A percentile compares a stretch with the other conserved stretches of the same genome.
These are phyloP conservation scores for Hirundo rustica DNA, from an alignment of 2,797 vertebrate species.

Conservation along the genomic window DNA sequence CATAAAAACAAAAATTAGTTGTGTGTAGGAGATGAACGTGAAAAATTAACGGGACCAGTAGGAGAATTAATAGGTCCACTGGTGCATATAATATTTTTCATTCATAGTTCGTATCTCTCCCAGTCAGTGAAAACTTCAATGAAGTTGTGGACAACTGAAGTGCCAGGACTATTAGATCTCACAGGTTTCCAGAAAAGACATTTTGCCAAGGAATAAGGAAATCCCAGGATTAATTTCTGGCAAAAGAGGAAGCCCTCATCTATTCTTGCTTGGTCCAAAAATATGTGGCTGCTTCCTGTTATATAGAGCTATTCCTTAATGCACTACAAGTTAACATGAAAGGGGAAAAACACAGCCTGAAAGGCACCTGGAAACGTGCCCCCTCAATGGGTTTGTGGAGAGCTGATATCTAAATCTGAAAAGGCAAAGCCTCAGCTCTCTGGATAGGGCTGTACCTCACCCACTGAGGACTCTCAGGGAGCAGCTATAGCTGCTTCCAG, in stretches of 20 bases:
- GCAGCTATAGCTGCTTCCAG: neutral
- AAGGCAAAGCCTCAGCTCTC: neutral
- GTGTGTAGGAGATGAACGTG: slow-evolving; percentile 81
- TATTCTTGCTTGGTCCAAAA: neutral
- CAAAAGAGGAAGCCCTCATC: neutral
- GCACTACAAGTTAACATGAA: neutral
- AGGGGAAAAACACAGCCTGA: neutral
- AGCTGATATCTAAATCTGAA: neutral
- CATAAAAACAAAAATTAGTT: slow-evolving; percentile 81
- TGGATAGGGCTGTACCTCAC: neutral
- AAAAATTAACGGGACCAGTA: slow-evolving; percentile 86
- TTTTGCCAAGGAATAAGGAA: neutral
- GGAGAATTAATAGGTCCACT: slow-evolving; percentile 94
- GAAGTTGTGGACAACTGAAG: neutral
- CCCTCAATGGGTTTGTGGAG: neutral
- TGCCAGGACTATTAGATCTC: slow-evolving; percentile 19
- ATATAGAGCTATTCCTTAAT: neutral
- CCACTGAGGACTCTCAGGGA: neutral
- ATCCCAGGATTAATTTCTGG: neutral
- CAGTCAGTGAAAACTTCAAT: slow-evolving; percentile 42
- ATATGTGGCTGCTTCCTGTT: neutral
- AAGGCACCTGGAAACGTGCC: neutral
- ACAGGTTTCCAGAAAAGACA: neutral
- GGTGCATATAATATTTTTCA: slow-evolving; percentile 90
- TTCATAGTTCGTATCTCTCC: slow-evolving; percentile 81